Evolutionary conservation across 2,888 invertebrate genomes (phyloP).

Genomic region (Chrysodeixis includens): DNA sequence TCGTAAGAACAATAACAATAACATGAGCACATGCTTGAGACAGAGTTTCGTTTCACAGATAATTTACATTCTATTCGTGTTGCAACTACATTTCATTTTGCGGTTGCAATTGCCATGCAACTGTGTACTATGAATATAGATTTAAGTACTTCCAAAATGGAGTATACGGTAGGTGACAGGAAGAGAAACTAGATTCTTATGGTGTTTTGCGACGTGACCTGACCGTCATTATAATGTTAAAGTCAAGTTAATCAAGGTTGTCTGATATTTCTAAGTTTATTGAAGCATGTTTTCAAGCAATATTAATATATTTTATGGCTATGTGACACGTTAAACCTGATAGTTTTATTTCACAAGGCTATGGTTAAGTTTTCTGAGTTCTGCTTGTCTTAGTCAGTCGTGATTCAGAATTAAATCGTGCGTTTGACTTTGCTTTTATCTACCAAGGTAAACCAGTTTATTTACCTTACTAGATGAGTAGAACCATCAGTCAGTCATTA

Average conservation of each 20-base stretch:
- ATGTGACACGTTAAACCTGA: not conserved
- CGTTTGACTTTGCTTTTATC: not conserved
- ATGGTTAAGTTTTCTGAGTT: not conserved
- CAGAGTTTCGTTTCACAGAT: conserved; percentile 72
- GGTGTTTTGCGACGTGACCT: conserved; percentile 10
- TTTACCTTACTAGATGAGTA: not conserved
- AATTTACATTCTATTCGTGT: conserved; percentile 66
- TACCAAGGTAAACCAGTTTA: conserved; percentile 4
- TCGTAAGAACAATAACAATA: conserved; percentile 58
- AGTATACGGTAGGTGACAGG: conserved; percentile 3
- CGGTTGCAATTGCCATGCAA: conserved; percentile 56
- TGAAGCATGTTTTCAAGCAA: not conserved
- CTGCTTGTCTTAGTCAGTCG: not conserved
- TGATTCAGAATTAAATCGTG: not conserved
- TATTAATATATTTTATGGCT: not conserved
- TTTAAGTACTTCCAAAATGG: not conserved
- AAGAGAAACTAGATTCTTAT: conserved; percentile 14
- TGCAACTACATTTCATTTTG: conserved; percentile 62
- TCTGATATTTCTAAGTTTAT: not conserved
- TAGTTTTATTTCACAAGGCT: not conserved
- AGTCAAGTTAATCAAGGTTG: not conserved
- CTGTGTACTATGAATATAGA: conserved; percentile 20
- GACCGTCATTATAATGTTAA: conserved; percentile 5
- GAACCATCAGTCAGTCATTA: conserved; percentile 4
- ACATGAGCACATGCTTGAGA: conserved; percentile 68